Percentiles rank a stretch among this genome's conserved stretches.
Conservation (phyloP, 1,140 invertebrate genomes). For the Drosophila obscura region DNA sequence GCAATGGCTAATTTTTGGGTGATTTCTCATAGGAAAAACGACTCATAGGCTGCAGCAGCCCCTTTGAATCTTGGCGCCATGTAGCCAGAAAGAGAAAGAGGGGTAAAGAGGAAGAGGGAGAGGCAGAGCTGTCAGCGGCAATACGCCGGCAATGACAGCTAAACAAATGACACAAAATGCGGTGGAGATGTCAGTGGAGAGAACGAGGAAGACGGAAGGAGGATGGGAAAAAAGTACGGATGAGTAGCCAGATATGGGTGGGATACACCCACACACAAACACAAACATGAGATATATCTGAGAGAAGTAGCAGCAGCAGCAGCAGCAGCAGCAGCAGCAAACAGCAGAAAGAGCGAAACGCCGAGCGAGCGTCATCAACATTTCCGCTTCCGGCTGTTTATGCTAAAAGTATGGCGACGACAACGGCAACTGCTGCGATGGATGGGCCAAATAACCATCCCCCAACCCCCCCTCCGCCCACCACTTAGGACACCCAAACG, state of each 20-base stretch:
- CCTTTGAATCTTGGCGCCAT: constrained; percentile 29
- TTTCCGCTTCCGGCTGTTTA: constrained; percentile 82
- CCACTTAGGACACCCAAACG: constrained; percentile 6
- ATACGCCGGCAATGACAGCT: constrained; percentile 79
- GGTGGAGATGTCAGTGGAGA: constrained; percentile 23
- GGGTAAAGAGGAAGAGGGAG: not conserved
- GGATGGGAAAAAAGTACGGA: not conserved
- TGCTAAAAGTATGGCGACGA: constrained; percentile 78
- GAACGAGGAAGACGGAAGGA: not conserved
- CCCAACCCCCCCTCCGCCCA: not conserved
- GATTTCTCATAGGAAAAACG: constrained; percentile 69
- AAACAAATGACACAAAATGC: constrained; percentile 77
- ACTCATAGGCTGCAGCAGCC: constrained; percentile 9
- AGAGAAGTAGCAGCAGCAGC: too few species aligned
- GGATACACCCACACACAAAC: constrained; percentile 20
- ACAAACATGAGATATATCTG: not conserved
- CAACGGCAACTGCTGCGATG: constrained; percentile 44
- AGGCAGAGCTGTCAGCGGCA: constrained; percentile 65
- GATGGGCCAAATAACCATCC: constrained; percentile 14
- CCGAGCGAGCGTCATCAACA: constrained; percentile 70
- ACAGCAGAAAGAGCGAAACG: constrained; percentile 1
- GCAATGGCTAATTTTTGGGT: constrained; percentile 73
- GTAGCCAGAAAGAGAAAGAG: constrained; percentile 1
- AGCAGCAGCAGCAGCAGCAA: not conserved
- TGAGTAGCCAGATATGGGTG: not conserved